These are phyloP conservation scores for Tenebrio molitor DNA, from an alignment of 1,140 invertebrate genomes.

Conservation along the genomic window DNA sequence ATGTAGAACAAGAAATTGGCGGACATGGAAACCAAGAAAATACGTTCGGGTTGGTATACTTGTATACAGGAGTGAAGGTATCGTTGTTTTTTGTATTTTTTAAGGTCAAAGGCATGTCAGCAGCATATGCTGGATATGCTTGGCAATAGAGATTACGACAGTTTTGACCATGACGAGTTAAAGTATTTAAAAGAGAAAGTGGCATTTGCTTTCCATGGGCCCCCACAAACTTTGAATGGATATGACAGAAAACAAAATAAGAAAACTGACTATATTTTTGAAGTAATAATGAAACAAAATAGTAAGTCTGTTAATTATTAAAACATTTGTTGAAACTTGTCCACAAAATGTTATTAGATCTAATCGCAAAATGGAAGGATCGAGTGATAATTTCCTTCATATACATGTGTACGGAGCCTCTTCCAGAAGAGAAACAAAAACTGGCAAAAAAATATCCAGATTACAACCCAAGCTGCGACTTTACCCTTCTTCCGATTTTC, in stretches of 20 bases:
- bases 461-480: slow-evolving; percentile 58
- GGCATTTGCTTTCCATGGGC: slow-evolving; percentile 58
- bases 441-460: slow-evolving; percentile 52
- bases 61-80: background rate
- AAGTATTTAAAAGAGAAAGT: slow-evolving; percentile 59
- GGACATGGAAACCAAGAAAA: slow-evolving; percentile 30
- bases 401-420: slow-evolving; percentile 59
- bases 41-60: slow-evolving; percentile 39
- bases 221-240: slow-evolving; percentile 48
- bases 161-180: slow-evolving; percentile 58
- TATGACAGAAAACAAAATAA: slow-evolving; percentile 52
- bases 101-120: slow-evolving; percentile 57
- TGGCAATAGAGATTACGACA: slow-evolving; percentile 62
- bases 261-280: slow-evolving; percentile 50
- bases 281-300: slow-evolving; percentile 49
- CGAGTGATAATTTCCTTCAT: slow-evolving; percentile 58
- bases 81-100: background rate
- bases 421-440: slow-evolving; percentile 57
- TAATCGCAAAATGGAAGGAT: slow-evolving; percentile 56
- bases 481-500: slow-evolving; percentile 59
- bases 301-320: no score
- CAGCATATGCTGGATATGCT: slow-evolving; percentile 57
- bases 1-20: slow-evolving; percentile 43
- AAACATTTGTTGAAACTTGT: no score
- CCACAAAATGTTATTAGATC: slow-evolving; percentile 57